Evolutionary conservation across 2,113 vertebrate genomes (phyloP), one percentile per base, ranked within the genome.

Genomic region (Hydrochoerus hydrochaeris): DNA sequence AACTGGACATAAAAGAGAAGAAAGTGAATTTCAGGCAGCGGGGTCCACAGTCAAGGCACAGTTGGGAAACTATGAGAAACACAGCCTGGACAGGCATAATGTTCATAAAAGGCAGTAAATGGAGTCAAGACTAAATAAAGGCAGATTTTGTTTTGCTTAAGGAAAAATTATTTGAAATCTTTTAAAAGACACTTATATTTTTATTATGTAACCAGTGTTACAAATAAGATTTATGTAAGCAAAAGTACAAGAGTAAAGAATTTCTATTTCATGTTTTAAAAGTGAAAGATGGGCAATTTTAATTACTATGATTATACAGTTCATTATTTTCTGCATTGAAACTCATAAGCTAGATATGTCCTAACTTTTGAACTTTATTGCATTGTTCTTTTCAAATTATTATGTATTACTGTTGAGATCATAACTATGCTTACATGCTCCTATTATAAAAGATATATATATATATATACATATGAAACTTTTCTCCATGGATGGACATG

Each of bases 331-430:
- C 26, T 92, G 35, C 44, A 78, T 38, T 54, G 62, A 69, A 54
- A 88, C n/a, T 77, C 32, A 86, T 49, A 60, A 88, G 28, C 49
- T 35, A 91, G 4, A 16, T 84, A 24, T 20, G 16, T 78, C 67
- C 41, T 80, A 84, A 77, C 26, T 77, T 77, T 35, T 88, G 57
- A 83, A 67, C 3, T 30, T 91, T 67, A 62, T 94, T 94, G 91
- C 77, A 58, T 84, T 60, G 16, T 88, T 88, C 67, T 87, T 83
- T 92, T 78, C 41, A 78, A 96, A 78, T 92, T 20, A 83, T 62
- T 90, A 49, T 63, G 9, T 38, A 10, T 54, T 63, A 60, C 54
- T 9, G 54, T 82, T 86, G 32, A 65, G 49, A 91, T 87, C 67
- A 63, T 88, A 92, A 44, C 32, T 62, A 44, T 32, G 13, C 14